phyloP scores from a whole-genome alignment of 2,888 invertebrate species.

The Eupithecia abbreviata region DNA sequence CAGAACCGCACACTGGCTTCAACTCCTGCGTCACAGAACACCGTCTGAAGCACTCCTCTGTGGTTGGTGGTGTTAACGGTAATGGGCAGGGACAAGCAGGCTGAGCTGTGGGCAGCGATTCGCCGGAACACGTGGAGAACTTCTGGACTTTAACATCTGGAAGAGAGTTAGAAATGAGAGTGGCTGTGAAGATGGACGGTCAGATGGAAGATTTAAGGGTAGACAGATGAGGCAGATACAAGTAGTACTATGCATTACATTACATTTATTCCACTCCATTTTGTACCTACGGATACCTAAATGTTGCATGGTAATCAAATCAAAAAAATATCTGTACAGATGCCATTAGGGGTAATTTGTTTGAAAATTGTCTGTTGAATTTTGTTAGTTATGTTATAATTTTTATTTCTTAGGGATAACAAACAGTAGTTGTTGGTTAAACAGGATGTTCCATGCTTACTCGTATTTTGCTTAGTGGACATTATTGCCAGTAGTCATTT shows the following conservation, averaged over 20 bases:
- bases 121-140: slow-evolving; percentile 28
- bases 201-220: background rate
- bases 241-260: background rate
- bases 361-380: background rate
- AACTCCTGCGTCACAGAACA: slow-evolving; percentile 68
- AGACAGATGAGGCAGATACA: background rate
- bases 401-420: too few relatives aligned
- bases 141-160: slow-evolving; percentile 31
- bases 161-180: slow-evolving; percentile 16
- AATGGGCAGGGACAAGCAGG: background rate
- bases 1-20: slow-evolving; percentile 76
- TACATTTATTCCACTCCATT: too few relatives aligned
- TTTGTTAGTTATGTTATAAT: too few relatives aligned
- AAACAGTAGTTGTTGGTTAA: too few relatives aligned
- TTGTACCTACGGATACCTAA: too few relatives aligned
- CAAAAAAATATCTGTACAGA: background rate
- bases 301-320: too few relatives aligned
- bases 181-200: background rate
- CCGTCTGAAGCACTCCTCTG: slow-evolving; percentile 43
- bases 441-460: too few relatives aligned
- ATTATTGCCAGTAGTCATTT: too few relatives aligned
- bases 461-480: too few relatives aligned
- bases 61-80: slow-evolving; percentile 17
- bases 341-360: too few relatives aligned
- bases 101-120: background rate